Base-by-base conservation (phyloP, 1,140 invertebrate species). In the Battus philenor region DNA sequence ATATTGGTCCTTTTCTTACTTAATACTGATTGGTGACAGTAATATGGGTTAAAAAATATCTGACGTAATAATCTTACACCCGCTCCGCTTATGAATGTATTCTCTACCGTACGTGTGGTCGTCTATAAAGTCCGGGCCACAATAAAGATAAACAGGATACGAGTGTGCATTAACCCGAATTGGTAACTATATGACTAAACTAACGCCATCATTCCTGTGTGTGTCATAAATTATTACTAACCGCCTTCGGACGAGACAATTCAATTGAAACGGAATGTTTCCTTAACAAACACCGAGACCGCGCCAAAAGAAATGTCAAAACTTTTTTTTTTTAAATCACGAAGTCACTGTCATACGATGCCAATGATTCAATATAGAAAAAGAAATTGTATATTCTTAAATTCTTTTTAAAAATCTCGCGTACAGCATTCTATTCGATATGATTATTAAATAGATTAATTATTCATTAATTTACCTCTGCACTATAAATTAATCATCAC, bases 81-180 rank as follows among this genome's bases (percentile, higher is more conserved):
- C 36, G 36, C 36, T 39, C 22, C 12, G 20, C 22, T 26, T 15
- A 39, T 13, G 2, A 39, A 9, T 26, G 8, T 10, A 39, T 26
- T 9, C 12, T 1, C 22, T 13, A 6, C 36, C 36, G 4, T 17
- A 12, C 9, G 34, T 29, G 13, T 41, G 38, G n/a, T 33, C 31
- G 31, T 27, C 27, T 11, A 30, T 30, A 16, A 13, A 41, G 12
- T 41, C 13, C 24, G 24, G 29, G 11, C 11, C 26, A 38, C 33
- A 39, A 44, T 49, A 26, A 44, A 43, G 26, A 44, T 50, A 45
- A 50, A 41, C 34, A 45, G 43, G 43, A 51, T 45, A 41, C 49
- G 44, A 45, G 29, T 45, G 30, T 33, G 36, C 38, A 51, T 51
- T 51, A 51, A 51, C 50, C 50, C 44, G 44, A 51, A 51, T 51